Percentiles rank a stretch among this genome's conserved stretches.
Conservation (phyloP, 2,888 invertebrate genomes). For the Pomacea canaliculata region DNA sequence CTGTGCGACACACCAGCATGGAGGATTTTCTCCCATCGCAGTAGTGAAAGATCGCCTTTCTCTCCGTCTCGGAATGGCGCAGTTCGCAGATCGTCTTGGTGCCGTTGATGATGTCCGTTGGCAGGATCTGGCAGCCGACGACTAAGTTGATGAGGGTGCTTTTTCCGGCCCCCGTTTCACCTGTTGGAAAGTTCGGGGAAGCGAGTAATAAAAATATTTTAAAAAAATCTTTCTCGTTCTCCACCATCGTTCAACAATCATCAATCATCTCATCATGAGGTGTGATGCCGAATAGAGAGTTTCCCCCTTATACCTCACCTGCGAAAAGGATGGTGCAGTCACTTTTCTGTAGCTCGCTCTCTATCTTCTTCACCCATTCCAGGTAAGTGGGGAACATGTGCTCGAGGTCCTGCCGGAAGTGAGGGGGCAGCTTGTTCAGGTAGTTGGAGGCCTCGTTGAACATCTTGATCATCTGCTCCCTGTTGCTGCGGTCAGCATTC, state of each 20-base stretch:
- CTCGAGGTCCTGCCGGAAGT: slow-evolving; percentile 30
- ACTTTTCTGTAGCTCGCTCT: slow-evolving; percentile 41
- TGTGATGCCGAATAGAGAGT: too few species aligned
- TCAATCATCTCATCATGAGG: too few species aligned
- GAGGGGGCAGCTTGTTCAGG: slow-evolving; percentile 20
- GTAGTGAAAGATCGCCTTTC: slow-evolving; percentile 37
- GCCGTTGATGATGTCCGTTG: slow-evolving; percentile 47
- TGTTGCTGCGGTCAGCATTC: slow-evolving; percentile 22
- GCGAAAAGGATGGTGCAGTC: slow-evolving; percentile 51
- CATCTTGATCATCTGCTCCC: slow-evolving; percentile 15
- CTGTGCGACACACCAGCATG: slow-evolving; percentile 18
- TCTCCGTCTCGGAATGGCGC: slow-evolving; percentile 31
- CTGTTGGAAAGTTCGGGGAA: slow-evolving; percentile 30
- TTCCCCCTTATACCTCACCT: slow-evolving; percentile 32
- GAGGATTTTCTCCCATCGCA: slow-evolving; percentile 4
- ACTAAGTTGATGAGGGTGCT: slow-evolving; percentile 59
- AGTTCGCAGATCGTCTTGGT: slow-evolving; percentile 57
- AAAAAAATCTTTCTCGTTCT: neutral
- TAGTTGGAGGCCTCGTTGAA: slow-evolving; percentile 13
- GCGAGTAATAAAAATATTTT: too few species aligned
- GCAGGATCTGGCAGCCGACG: slow-evolving; percentile 50
- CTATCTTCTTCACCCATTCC: slow-evolving; percentile 30
- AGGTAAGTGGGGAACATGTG: slow-evolving; percentile 32
- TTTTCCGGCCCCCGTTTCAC: slow-evolving; percentile 62
- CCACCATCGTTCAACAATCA: neutral